phyloP scores from a whole-genome alignment of 2,113 vertebrate species.

The Sialia sialis region DNA sequence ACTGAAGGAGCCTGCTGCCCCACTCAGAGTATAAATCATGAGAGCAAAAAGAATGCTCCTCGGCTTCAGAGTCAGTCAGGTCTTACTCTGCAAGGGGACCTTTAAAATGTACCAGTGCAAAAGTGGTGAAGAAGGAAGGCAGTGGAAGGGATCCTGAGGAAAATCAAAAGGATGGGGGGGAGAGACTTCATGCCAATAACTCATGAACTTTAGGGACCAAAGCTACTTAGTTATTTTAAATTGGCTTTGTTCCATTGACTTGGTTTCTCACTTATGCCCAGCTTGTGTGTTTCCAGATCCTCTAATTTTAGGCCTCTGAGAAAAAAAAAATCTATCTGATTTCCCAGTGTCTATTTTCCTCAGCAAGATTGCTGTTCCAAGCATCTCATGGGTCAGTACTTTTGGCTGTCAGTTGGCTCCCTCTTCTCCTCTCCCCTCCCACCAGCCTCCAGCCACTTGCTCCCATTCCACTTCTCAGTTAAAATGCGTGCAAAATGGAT shows the following conservation, averaged over 20 bases:
- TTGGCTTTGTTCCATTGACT: constrained; percentile 22
- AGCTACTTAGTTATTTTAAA: constrained; percentile 51
- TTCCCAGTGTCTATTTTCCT: neutral
- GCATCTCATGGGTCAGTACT: neutral
- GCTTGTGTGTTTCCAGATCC: neutral
- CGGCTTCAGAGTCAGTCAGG: neutral
- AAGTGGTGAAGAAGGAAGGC: neutral
- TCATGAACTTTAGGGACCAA: neutral
- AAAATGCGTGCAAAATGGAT: rapidly evolving
- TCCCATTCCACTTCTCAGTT: neutral
- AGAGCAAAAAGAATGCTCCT: neutral
- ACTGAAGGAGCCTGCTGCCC: rapidly evolving
- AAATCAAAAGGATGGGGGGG: neutral
- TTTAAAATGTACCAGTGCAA: neutral
- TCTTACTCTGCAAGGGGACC: neutral
- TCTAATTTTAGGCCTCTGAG: neutral
- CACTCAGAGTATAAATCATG: neutral
- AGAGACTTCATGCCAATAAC: neutral
- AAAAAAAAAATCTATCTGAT: neutral
- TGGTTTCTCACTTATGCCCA: neutral
- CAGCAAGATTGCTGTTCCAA: neutral
- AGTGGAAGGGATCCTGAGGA: neutral
- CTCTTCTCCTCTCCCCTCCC: neutral
- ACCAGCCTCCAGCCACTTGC: neutral
- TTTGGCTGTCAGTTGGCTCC: neutral